Conservation (phyloP, 2,797 vertebrate genomes). For the Sylvilagus floridanus region DNA sequence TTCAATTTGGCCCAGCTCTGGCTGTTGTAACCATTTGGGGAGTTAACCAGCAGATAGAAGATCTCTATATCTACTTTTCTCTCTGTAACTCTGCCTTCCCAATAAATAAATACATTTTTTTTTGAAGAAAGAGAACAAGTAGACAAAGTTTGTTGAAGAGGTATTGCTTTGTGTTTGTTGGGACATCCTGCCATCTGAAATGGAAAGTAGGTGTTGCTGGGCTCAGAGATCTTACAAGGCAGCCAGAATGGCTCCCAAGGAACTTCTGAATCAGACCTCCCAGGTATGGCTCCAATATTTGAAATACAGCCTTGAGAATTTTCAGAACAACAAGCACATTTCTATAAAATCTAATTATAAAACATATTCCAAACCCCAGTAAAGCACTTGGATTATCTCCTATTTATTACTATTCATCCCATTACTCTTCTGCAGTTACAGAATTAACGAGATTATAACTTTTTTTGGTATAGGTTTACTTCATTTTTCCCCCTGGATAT, state of each 20-base stretch:
- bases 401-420: conserved; percentile 30
- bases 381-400: conserved; percentile 35
- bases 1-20: too few species aligned
- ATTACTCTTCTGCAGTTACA: conserved; percentile 30
- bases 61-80: too few species aligned
- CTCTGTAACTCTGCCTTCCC: too few species aligned
- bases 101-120: too few species aligned
- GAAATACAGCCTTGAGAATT: background rate
- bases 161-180: background rate
- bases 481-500: background rate
- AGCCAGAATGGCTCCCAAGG: background rate
- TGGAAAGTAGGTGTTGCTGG: background rate
- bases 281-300: conserved; percentile 37
- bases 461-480: conserved; percentile 28
- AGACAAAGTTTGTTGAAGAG: background rate
- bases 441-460: conserved; percentile 5
- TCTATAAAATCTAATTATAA: conserved; percentile 40
- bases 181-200: background rate
- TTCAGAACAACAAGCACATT: conserved; percentile 36
- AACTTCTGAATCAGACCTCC: conserved; percentile 5
- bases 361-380: conserved; percentile 37
- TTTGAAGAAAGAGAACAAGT: background rate
- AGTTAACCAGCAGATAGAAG: too few species aligned
- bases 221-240: background rate
- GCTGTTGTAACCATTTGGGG: too few species aligned